A percentile compares a stretch with the other conserved stretches of the same genome.
Conservation (phyloP, 2,888 invertebrate genomes). For the Erebia aethiops region DNA sequence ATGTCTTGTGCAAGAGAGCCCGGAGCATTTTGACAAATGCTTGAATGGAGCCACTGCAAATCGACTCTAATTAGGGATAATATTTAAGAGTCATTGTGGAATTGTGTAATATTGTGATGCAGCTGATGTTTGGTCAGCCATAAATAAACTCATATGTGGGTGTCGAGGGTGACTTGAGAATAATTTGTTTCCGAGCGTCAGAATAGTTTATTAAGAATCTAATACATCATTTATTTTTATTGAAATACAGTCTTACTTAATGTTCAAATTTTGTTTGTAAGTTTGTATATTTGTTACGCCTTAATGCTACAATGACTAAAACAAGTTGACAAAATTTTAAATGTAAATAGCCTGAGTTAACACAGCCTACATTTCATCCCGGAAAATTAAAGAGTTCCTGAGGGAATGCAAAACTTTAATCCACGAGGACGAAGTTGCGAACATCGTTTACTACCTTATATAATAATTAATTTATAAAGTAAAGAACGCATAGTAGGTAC, state of each 20-base stretch:
- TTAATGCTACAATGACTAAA: too few species aligned
- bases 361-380: too few species aligned
- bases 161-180: conserved; percentile 37
- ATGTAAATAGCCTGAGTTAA: too few species aligned
- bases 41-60: conserved; percentile 64
- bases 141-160: conserved; percentile 52
- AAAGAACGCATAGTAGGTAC: too few species aligned
- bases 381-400: too few species aligned
- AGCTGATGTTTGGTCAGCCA: conserved; percentile 48
- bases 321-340: too few species aligned
- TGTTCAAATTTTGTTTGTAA: too few species aligned
- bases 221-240: not conserved
- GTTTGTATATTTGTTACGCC: too few species aligned
- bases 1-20: conserved; percentile 66
- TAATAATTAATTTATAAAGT: too few species aligned
- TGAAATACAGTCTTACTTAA: not conserved
- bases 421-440: too few species aligned
- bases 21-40: conserved; percentile 66
- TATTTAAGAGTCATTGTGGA: conserved; percentile 76
- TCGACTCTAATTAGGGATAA: conserved; percentile 77
- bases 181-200: not conserved
- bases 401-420: too few species aligned
- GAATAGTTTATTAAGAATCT: not conserved
- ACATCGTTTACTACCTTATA: too few species aligned
- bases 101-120: conserved; percentile 58